Percentiles rank a stretch among this genome's conserved stretches.
Evolutionary conservation across 2,797 vertebrate species (phyloP).

Genomic region (Botia almorhae): DNA sequence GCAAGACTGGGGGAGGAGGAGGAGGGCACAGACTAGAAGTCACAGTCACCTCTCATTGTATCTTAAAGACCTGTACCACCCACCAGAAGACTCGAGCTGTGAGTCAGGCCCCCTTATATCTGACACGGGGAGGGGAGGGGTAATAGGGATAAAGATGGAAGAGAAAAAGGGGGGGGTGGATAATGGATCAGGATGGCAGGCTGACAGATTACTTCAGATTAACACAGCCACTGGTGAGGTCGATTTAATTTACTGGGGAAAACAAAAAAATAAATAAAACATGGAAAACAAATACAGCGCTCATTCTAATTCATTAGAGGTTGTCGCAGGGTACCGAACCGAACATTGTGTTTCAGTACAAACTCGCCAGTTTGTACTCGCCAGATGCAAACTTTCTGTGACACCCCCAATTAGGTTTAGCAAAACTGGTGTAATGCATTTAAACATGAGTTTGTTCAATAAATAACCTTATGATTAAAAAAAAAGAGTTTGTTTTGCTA

Average conservation of each 20-base stretch:
- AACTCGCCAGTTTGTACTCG: conserved; percentile 42
- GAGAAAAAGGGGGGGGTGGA: conserved; percentile 75
- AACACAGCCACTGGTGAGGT: conserved; percentile 75
- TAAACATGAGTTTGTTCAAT: not conserved
- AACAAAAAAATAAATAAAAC: conserved; percentile 84
- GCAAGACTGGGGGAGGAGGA: conserved; percentile 25
- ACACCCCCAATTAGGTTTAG: not conserved
- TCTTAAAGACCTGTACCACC: conserved; percentile 28
- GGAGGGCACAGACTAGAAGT: conserved; percentile 48
- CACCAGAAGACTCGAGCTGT: conserved; percentile 45
- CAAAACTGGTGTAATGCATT: not conserved
- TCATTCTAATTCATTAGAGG: conserved; percentile 86
- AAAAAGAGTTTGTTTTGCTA: too few species aligned
- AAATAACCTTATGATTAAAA: not conserved
- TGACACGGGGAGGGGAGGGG: conserved; percentile 63
- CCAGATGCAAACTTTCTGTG: not conserved
- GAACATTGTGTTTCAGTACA: conserved; percentile 72
- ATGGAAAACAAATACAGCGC: conserved; percentile 83
- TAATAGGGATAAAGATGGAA: conserved; percentile 63
- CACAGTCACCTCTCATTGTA: conserved; percentile 55
- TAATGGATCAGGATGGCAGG: conserved; percentile 84
- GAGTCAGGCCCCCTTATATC: conserved; percentile 24
- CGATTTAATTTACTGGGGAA: conserved; percentile 82
- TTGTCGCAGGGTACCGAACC: conserved; percentile 71
- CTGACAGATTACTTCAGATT: conserved; percentile 81